Evolutionary conservation across 2,888 invertebrate genomes (phyloP), one percentile per base, ranked within the genome.

Genomic region (Dasypogon diadema): DNA sequence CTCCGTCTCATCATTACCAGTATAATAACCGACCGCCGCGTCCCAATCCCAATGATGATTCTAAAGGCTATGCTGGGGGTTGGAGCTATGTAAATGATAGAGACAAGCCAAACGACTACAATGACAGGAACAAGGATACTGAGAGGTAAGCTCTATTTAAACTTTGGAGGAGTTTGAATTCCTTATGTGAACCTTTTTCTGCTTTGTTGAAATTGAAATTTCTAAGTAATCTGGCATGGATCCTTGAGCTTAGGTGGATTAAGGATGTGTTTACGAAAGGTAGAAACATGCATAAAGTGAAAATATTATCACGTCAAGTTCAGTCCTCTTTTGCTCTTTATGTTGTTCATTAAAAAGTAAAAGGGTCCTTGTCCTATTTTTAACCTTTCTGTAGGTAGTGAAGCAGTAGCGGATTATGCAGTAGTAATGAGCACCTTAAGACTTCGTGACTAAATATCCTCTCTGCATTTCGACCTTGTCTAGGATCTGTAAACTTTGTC

Each of bases 121-220:
- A 78, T 73, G 75, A 79, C 75, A 79, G 80, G 77, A 81, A 81
- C 77, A 81, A 81, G 77, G 81, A 83, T 74, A 80, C 79, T 54
- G 81, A 83, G 80, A 83, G 83, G 83, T 83, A 83, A 83, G 83
- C 82, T 81, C 80, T 80, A 81, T 81, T 77, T 79, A 74, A 48
- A 73, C 21, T 54, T 42, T n/a, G 70, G 54, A 48, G 54, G 54
- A 48, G 42, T 46, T 65, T 46, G 30, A 16, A 70, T 70, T 51
- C 54, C 54, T 70, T 34, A 70, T 51, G 54, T 46, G 54, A 34
- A 12, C 26, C 30, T 54, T 70, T 30, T 18, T 34, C 21, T 24
- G 22, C 42, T 51, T 70, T 34, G 54, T 51, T 70, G 30, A 70
- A 70, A 54, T 70, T 70, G 70, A 70, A 70, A 70, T 51, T 70